phyloP scores from a whole-genome alignment of 1,140 invertebrate species.

The Anastatus disparis region DNA sequence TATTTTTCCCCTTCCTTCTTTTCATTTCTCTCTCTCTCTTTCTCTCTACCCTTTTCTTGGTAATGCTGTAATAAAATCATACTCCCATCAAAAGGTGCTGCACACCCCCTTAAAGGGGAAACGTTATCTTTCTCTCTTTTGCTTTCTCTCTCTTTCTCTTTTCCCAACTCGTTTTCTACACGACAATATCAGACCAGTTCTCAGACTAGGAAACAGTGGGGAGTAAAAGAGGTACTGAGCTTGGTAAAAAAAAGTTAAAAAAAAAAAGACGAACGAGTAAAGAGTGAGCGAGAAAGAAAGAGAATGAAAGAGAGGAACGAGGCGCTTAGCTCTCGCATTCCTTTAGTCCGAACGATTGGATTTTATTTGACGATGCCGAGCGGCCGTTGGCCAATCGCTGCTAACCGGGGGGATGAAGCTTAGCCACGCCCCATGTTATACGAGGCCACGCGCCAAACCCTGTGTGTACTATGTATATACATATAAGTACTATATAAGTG shows the following conservation, averaged over 20 bases:
- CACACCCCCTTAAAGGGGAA: slow-evolving; percentile 57
- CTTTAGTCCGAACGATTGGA: slow-evolving; percentile 66
- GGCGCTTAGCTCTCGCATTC: slow-evolving; percentile 63
- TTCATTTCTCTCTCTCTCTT: neutral
- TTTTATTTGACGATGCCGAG: slow-evolving; percentile 66
- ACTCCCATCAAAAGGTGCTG: slow-evolving; percentile 64
- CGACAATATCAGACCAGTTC: slow-evolving; percentile 1
- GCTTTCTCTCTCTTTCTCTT: neutral
- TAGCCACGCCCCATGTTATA: slow-evolving; percentile 57
- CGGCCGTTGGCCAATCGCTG: slow-evolving; percentile 58
- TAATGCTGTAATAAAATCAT: slow-evolving; percentile 70
- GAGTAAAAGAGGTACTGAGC: slow-evolving; percentile 9
- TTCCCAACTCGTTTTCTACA: neutral
- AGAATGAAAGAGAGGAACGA: slow-evolving; percentile 34
- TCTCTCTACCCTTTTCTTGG: slow-evolving; percentile 42
- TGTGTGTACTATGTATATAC: neutral
- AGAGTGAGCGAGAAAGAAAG: neutral
- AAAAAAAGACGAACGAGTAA: neutral
- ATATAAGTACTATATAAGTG: neutral
- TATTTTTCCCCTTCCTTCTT: neutral
- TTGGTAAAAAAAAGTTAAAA: slow-evolving; percentile 27
- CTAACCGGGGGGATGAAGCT: slow-evolving; percentile 47
- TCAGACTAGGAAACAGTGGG: neutral
- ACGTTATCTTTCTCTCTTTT: slow-evolving; percentile 4
- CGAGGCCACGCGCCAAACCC: slow-evolving; percentile 10